Base-by-base conservation (phyloP, 2,113 vertebrate genomes). In the Castor canadensis region DNA sequence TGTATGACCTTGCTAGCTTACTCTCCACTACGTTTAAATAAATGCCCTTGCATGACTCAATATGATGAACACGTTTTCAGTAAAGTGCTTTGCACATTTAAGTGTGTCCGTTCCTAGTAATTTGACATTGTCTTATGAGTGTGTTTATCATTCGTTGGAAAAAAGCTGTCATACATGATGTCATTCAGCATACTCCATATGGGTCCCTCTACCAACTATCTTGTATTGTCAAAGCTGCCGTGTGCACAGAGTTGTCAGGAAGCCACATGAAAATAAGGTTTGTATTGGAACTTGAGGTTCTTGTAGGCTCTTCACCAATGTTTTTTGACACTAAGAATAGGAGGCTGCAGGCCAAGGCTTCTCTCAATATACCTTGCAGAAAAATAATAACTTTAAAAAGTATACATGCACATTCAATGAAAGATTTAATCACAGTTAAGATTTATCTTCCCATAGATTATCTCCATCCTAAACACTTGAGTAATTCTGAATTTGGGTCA, bases 361-460 rank as follows among this genome's bases (percentile, higher is more conserved):
- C 2, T 43, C 56, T 89, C 28, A 8, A n/a, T 73, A 67, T 30
- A n/a, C n/a, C 19, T 16, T 20, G 7, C 9, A 28, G n/a, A 45
- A 43, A 30, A 6, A 35, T 12, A 22, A 12, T 16, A 0, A 20
- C 30, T 67, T 82, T 69, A 56, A 45, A 87, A 64, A 72, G 60
- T 1, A 2, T 16, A 19, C n/a, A 56, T 9, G 5, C 35, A 28
- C 64, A 58, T 6, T 24, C 58, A 38, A 9, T 26, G 43, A 64
- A 79, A 84, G 69, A 84, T 35, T 80, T 83, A 60, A 47, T 79
- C 72, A 72, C 76, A 92, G 71, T 45, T 43, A 0, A 49, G 22
- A 17, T 87, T 76, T 97, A 15, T 87, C 85, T 87, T 32, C 66
- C 66, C 54, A 3, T 10, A 97, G 97, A n/a, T 58, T 69, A 69